These are phyloP conservation scores for Pseudolycoriella hygida DNA, from an alignment of 2,888 invertebrate species.

Conservation along the genomic window DNA sequence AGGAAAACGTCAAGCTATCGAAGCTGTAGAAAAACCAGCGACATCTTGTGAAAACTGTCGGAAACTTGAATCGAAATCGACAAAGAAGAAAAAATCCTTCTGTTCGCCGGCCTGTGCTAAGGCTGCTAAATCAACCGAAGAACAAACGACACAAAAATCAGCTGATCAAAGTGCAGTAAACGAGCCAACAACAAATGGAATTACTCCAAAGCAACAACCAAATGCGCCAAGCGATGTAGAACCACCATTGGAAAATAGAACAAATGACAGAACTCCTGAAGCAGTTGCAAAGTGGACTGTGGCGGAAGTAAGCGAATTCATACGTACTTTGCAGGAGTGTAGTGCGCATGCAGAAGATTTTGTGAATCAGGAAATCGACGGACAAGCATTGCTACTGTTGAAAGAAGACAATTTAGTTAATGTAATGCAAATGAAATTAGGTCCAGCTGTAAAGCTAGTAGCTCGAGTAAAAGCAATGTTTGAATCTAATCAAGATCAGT, in stretches of 20 bases:
- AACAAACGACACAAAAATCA: conserved; percentile 12
- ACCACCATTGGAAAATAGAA: not conserved
- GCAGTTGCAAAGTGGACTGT: conserved; percentile 40
- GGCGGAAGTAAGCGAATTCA: conserved; percentile 75
- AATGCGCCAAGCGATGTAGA: not conserved
- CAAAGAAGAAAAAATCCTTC: conserved; percentile 59
- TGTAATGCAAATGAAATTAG: conserved; percentile 88
- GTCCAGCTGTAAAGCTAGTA: conserved; percentile 89
- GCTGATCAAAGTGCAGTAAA: not conserved
- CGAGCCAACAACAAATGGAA: not conserved
- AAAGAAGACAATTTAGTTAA: conserved; percentile 89
- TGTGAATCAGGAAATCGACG: conserved; percentile 88
- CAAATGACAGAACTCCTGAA: conserved; percentile 16
- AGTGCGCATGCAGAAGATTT: conserved; percentile 89
- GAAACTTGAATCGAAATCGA: conserved; percentile 40
- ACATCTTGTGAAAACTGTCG: conserved; percentile 60
- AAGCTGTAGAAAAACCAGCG: conserved; percentile 15
- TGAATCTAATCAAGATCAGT: conserved; percentile 22
- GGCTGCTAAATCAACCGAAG: conserved; percentile 22
- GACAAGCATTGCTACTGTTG: conserved; percentile 79
- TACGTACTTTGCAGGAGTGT: conserved; percentile 76
- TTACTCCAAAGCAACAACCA: too few species aligned
- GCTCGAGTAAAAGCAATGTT: conserved; percentile 70
- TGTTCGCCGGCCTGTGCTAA: conserved; percentile 54
- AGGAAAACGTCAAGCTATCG: conserved; percentile 22